Base-by-base conservation (phyloP, 2,113 vertebrate species). In the Gallinago undulata region DNA sequence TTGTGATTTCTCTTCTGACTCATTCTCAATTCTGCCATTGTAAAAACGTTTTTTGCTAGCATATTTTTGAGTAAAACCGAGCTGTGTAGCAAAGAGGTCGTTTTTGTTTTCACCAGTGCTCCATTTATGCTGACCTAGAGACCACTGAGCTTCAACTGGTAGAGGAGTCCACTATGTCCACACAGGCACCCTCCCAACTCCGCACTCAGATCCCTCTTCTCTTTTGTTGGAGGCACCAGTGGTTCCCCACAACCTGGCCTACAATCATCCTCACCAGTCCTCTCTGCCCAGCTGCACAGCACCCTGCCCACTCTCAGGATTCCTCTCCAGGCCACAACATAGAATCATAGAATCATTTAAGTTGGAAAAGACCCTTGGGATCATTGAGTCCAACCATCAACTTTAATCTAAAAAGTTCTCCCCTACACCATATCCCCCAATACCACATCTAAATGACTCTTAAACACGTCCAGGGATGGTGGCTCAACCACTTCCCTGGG, bases 231-330 rank as follows among this genome's bases (percentile, higher is more conserved):
- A 81, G 12, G 12, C 51, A 67, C 47, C 9, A 62, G 67, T 67
- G 24, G 17, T 11, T 7, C 15, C 24, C 1, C 0, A 11, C 28
- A 82, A 41, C 33, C 28, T 6, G 11, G 39, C 27, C 33, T 51
- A 66, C 0, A 1, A 23, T 14, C 6, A 0, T 4, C 31, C 28
- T 41, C 2, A 0, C 5, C 47, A 57, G 16, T 16, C 27, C 41
- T 50, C 48, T 67, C 27, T 73, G 27, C 31, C 1, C 0, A 50
- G 23, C 6, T 10, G 7, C 59, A 50, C 2, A 56, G 47, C 23
- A 27, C 9, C 13, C 53, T 53, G 30, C 45, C 48, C 1, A 0
- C 30, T 66, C n/a, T 30, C 45, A 82, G 19, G 31, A 45, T n/a
- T 62, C 19, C 41, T 48, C 50, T 64, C 30, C 39, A 53, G 43